Evolutionary conservation across 2,888 invertebrate species (phyloP).

Genomic region (Drosophila incognita): DNA sequence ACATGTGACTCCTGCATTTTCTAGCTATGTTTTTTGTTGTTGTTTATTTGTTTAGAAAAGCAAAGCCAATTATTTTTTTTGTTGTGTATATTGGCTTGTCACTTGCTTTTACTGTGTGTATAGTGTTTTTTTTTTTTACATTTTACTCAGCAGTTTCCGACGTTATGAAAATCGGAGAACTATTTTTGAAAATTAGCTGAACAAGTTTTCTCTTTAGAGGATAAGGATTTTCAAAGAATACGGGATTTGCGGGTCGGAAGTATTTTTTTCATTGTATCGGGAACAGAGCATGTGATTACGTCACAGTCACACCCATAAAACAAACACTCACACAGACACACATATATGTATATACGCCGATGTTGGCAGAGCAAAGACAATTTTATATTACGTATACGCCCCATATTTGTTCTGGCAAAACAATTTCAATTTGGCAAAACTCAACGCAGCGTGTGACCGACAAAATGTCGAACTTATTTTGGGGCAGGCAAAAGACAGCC

Average conservation of each 20-base stretch:
- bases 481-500: conserved; percentile 28
- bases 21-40: not conserved
- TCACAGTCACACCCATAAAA: not conserved
- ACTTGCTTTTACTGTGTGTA: not conserved
- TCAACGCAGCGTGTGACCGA: conserved; percentile 66
- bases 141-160: not conserved
- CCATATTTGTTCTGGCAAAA: conserved; percentile 63
- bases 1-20: not conserved
- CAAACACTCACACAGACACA: not conserved
- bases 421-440: conserved; percentile 77
- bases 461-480: conserved; percentile 71
- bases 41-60: not conserved
- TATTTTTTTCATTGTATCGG: not conserved
- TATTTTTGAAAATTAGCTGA: not conserved
- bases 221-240: not conserved
- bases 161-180: not conserved
- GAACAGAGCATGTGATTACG: conserved; percentile 3
- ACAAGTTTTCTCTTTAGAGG: not conserved
- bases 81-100: not conserved
- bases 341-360: not conserved
- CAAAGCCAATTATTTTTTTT: not conserved
- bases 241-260: not conserved
- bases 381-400: conserved; percentile 30
- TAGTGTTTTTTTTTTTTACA: not conserved
- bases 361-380: conserved; percentile 44